Evolutionary conservation across 1,140 invertebrate genomes (phyloP), one percentile per base, ranked within the genome.

Genomic region (Leptinotarsa undecemlineata): DNA sequence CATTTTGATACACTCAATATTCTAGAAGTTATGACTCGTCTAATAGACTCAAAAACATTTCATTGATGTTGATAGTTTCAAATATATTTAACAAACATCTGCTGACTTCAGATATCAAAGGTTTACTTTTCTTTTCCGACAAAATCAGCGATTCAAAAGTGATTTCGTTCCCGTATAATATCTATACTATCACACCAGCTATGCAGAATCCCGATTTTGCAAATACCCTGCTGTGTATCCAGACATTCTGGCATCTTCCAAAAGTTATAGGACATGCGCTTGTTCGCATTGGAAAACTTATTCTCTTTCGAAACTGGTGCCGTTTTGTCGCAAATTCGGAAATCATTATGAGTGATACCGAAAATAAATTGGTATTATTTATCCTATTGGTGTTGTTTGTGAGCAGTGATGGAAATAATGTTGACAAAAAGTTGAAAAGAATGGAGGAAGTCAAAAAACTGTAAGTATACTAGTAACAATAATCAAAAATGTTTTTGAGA

Each of bases 221-320:
- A 33, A 26, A 23, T 14, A 23, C 11, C 23, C 21, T 20, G 19
- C 21, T 66, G 63, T 66, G 21, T 15, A 26, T 66, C 63, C 33
- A 66, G 63, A 66, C 63, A 23, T 66, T 23, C 63, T 17, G 63
- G 63, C 63, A 23, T 66, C 63, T 62, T 17, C 60, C 60, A 66
- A 17, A 19, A 23, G 20, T 26, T 26, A 17, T 17, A 15, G 33
- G 4, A 17, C 63, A 66, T 66, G 63, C 63, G 63, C 63, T 23
- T 3, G 15, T 23, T 20, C 17, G 1, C 33, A 17, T 66, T 4
- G 21, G 19, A 66, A 66, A 66, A 14, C 21, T 20, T 26, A 23
- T 23, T 21, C 33, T 15, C 33, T 66, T 66, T 23, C 20, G 21
- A 66, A 23, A 17, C 21, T 20, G 63, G 21, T 66, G 63, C 63